Base-by-base conservation (phyloP, 2,888 invertebrate species). In the Tricholauxania praeusta region DNA sequence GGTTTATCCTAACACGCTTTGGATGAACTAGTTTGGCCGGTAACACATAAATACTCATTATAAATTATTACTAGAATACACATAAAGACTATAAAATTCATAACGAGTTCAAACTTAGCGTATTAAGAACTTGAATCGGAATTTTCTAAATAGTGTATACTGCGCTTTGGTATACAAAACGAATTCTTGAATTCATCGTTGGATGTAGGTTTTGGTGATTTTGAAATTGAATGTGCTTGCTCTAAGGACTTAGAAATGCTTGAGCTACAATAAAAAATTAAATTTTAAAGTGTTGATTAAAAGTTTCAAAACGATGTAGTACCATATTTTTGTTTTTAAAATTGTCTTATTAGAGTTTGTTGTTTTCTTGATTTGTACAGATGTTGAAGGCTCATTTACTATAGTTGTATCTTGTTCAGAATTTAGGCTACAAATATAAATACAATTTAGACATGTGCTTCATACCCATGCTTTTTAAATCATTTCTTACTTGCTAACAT, bases 151-250 rank as follows among this genome's bases (percentile, higher is more conserved):
- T 67, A 47, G 17, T 67, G 39, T 14, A 47, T 19, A 48, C 57
- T 48, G 3, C 57, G 19, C 39, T 57, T 68, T 22, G 19, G 57
- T 28, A 68, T 57, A n/a, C 17, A n/a, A 68, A 57, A 68, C 8
- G 22, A 6, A 22, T 57, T 19, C 10, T 28, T 28, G 28, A 4
- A 28, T 28, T 28, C 28, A 28, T 48, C 32, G 17, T 52, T 53
- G 19, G 4, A 32, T 52, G 65, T 15, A n/a, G 65, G 22, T 32
- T 19, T 22, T 32, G 53, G 10, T 12, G 51, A 7, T 6, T 53
- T 22, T 12, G 17, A 19, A 7, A 17, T 64, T 15, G 48, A 17
- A 15, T 14, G 10, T 10, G 51, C 49, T 64, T 48, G 1, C 8
- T 17, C 14, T 10, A 64, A 28, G 12, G 19, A 15, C 7, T 64